Conservation (phyloP, 2,113 vertebrate species). For the Catharus fuscescens region DNA sequence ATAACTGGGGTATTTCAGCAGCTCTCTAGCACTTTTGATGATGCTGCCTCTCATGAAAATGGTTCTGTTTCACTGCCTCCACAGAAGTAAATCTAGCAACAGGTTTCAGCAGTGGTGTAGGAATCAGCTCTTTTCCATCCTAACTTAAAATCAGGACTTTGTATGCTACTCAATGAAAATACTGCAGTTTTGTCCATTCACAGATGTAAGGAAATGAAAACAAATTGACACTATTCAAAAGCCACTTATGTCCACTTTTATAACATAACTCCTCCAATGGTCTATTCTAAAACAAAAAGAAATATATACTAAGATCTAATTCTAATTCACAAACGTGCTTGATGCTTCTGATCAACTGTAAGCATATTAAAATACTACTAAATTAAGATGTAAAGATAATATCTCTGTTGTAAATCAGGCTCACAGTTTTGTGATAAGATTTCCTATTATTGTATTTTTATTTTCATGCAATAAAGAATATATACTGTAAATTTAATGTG, state of each 20-base stretch:
- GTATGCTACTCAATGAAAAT: not conserved
- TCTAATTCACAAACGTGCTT: not conserved
- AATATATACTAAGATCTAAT: not conserved
- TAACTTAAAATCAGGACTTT: not conserved
- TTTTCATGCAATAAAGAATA: not conserved
- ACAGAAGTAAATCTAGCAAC: not conserved
- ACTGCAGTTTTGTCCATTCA: not conserved
- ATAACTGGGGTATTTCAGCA: not conserved
- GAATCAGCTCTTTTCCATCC: not conserved
- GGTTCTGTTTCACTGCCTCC: not conserved
- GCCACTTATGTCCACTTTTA: not conserved
- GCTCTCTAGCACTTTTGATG: not conserved
- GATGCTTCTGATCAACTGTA: not conserved
- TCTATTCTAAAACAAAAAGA: not conserved
- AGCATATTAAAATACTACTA: not conserved
- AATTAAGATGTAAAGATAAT: not conserved
- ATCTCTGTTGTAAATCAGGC: not conserved
- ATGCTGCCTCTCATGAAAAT: not conserved
- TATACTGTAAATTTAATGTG: not conserved
- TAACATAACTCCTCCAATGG: not conserved
- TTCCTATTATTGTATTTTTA: not conserved
- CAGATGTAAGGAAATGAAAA: not conserved
- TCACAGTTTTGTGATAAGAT: not conserved
- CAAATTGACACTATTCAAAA: not conserved
- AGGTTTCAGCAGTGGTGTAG: not conserved